phyloP scores from a whole-genome alignment of 2,888 invertebrate species.

The Eilema sororculum region DNA sequence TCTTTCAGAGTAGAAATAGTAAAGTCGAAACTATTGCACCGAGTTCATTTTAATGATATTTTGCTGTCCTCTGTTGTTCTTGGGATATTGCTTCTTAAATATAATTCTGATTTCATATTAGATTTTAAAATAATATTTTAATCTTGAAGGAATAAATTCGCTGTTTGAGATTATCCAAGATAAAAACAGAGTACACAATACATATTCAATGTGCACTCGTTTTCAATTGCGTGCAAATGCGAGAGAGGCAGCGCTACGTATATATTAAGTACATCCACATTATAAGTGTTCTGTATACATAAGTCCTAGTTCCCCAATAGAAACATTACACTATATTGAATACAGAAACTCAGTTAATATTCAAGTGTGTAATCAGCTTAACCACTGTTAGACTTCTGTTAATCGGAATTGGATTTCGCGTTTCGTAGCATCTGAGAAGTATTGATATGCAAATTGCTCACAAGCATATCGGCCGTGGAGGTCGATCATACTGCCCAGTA shows the following conservation, averaged over 20 bases:
- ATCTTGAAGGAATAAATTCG: background rate
- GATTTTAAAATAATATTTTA: slow-evolving; percentile 7
- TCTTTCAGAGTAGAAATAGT: slow-evolving; percentile 12
- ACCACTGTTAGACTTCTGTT: slow-evolving; percentile 10
- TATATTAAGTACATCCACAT: background rate
- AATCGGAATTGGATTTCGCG: slow-evolving; percentile 7
- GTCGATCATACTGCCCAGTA: slow-evolving; percentile 20
- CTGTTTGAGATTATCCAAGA: background rate
- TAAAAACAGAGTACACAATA: no score
- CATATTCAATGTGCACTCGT: no score
- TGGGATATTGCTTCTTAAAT: slow-evolving; percentile 13
- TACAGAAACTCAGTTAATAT: background rate
- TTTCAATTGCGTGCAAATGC: no score
- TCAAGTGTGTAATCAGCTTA: slow-evolving; percentile 11
- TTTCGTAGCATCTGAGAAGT: slow-evolving; percentile 20
- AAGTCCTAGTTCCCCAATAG: background rate
- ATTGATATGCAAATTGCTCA: slow-evolving; percentile 24
- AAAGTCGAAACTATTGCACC: slow-evolving; percentile 24
- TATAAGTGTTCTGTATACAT: background rate
- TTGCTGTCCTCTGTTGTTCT: slow-evolving; percentile 21
- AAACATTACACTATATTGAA: background rate
- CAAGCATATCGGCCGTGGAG: slow-evolving; percentile 11
- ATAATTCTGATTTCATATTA: slow-evolving; percentile 5
- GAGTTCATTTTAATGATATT: slow-evolving; percentile 29
- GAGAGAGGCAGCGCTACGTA: background rate